Evolutionary conservation across 2,113 vertebrate genomes (phyloP).

Genomic region (Campylorhamphus procurvoides): DNA sequence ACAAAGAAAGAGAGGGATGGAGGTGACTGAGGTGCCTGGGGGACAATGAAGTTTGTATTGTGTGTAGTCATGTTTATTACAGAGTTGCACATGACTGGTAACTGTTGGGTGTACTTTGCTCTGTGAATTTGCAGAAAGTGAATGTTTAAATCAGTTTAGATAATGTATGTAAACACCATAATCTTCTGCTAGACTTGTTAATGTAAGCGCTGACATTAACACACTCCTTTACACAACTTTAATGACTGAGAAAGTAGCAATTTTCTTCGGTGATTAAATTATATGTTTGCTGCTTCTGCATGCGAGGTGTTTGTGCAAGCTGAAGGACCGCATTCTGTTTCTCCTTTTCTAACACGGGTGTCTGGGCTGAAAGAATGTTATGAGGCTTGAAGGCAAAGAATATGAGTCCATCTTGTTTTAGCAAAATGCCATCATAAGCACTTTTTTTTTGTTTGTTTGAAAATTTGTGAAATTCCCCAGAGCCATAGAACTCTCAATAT

Average conservation of each 20-base stretch:
- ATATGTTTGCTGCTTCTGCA: neutral
- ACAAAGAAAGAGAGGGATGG: neutral
- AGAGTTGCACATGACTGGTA: neutral
- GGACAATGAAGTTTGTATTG: neutral
- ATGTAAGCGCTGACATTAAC: conserved; percentile 63
- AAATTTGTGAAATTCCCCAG: neutral
- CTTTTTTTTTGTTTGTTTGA: neutral
- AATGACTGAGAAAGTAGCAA: conserved; percentile 58
- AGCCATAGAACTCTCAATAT: neutral
- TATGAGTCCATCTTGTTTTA: neutral
- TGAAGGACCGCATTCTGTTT: neutral
- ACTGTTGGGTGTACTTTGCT: neutral
- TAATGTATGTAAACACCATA: conserved; percentile 61
- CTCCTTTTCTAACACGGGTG: neutral
- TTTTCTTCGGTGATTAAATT: conserved; percentile 49
- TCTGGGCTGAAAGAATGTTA: neutral
- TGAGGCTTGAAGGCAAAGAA: neutral
- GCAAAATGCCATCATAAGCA: neutral
- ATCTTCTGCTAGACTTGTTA: conserved; percentile 65
- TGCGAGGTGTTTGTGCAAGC: conserved; percentile 15
- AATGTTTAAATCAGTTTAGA: conserved; percentile 54
- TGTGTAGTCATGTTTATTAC: neutral
- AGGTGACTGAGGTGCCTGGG: neutral
- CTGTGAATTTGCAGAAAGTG: conserved; percentile 28
- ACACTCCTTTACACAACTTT: conserved; percentile 47